Evolutionary conservation across 2,797 vertebrate genomes (phyloP).

Genomic region (Xenops minutus): DNA sequence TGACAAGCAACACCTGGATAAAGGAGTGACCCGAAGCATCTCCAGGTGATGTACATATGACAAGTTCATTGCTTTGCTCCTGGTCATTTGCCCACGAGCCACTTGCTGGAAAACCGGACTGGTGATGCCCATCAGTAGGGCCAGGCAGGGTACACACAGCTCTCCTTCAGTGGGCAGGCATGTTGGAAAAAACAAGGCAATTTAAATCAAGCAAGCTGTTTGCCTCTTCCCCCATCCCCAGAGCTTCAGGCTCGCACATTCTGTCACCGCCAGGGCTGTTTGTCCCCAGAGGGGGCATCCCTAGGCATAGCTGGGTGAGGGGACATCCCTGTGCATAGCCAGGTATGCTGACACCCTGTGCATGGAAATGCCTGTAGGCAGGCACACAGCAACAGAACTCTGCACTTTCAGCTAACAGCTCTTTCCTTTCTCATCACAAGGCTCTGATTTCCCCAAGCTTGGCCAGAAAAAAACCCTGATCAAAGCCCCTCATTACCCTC

Average conservation of each 20-base stretch:
- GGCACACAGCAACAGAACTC: not conserved
- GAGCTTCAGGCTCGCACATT: not conserved
- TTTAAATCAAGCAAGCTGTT: not conserved
- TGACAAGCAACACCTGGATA: not conserved
- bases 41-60: not conserved
- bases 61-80: not conserved
- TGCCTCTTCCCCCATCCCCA: not conserved
- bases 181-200: not conserved
- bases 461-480: not conserved
- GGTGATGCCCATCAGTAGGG: rapidly evolving
- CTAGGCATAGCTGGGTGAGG: not conserved
- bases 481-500: not conserved
- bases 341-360: rapidly evolving
- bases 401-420: not conserved
- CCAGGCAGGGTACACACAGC: not conserved
- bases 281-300: not conserved
- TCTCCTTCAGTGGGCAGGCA: not conserved
- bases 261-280: not conserved
- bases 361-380: not conserved
- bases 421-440: not conserved
- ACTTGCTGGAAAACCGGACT: not conserved
- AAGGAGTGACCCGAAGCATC: not conserved
- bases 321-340: not conserved
- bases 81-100: not conserved
- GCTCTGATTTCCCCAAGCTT: not conserved